Evolutionary conservation across 1,140 invertebrate species (phyloP), one percentile per base, ranked within the genome.

Genomic region (Whitmania pigra): DNA sequence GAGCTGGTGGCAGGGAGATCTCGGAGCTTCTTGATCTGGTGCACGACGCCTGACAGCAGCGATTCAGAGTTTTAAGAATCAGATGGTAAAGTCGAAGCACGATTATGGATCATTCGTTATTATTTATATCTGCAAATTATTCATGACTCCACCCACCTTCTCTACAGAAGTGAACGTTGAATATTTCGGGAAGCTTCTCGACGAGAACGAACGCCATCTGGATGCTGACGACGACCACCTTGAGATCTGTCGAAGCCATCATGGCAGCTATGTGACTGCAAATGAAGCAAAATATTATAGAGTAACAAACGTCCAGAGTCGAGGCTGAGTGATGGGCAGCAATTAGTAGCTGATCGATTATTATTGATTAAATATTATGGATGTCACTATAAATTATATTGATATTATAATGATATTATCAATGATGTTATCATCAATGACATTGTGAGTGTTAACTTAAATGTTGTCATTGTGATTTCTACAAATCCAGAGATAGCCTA

Each of bases 191-290:
- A 73, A 97, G 82, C 78, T 95, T 93, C 79, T 93, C 89, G 92
- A 98, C 96, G 22, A 98, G 82, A 75, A 97, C 93, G 80, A 94
- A 91, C 22, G 92, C 91, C 87, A 98, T 91, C 84, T 98, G 94
- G 55, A 97, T 82, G n/a, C 93, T 93, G 71, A 92, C 92, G 67
- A 97, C 94, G 29, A 97, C 93, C 77, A 97, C 96, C 78, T 93
- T 88, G 63, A 96, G 84, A 85, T 97, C 94, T 77, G 89, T 90
- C 0, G 94, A 96, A 0, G 93, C 93, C 86, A 98, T 87, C 94
- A 97, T 97, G 55, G 93, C 92, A 53, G 94, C 94, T 78, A 97
- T 93, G 80, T 97, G 93, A 76, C 93, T 96, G 73, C 6, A 79
- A 75, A 63, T 6, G 15, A 63, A 31, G 29, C 25, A 57, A n/a